Evolutionary conservation across 2,888 invertebrate genomes (phyloP).

Genomic region (Sminthurides aquaticus): DNA sequence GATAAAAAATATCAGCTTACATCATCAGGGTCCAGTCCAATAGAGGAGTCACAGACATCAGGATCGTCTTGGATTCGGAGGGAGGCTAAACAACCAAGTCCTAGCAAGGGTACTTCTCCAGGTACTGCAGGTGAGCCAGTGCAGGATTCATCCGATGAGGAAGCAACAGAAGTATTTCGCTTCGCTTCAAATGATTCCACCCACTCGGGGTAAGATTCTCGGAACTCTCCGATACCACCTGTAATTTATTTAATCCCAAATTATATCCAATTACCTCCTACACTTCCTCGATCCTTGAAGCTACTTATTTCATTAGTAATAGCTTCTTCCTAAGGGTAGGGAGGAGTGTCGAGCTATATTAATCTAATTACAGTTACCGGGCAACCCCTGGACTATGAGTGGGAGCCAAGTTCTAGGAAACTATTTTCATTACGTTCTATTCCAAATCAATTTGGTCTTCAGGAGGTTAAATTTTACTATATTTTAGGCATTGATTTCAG

Average conservation of each 20-base stretch:
- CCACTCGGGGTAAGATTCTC: conserved; percentile 63
- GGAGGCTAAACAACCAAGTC: conserved; percentile 48
- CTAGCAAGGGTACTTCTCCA: conserved; percentile 40
- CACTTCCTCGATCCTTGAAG: background rate
- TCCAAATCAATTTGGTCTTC: no score
- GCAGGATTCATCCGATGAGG: conserved; percentile 48
- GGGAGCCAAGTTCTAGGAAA: no score
- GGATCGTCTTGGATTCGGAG: conserved; percentile 50
- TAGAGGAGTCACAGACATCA: conserved; percentile 52
- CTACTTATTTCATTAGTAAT: background rate
- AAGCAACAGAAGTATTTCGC: conserved; percentile 51
- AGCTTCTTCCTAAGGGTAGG: background rate
- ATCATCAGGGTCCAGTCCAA: conserved; percentile 51
- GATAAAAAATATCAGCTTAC: no score
- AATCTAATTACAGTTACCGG: no score
- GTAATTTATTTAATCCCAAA: conserved; percentile 41
- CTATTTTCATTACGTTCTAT: no score
- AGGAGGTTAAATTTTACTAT: no score
- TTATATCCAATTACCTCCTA: background rate
- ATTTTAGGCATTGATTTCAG: no score
- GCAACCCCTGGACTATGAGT: background rate
- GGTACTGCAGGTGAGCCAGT: conserved; percentile 46
- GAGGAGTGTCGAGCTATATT: no score
- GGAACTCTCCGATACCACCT: conserved; percentile 83
- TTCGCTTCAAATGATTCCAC: conserved; percentile 32